Evolutionary conservation across 2,888 invertebrate genomes (phyloP), one percentile per base, ranked within the genome.

Genomic region (Pheosia gnoma): DNA sequence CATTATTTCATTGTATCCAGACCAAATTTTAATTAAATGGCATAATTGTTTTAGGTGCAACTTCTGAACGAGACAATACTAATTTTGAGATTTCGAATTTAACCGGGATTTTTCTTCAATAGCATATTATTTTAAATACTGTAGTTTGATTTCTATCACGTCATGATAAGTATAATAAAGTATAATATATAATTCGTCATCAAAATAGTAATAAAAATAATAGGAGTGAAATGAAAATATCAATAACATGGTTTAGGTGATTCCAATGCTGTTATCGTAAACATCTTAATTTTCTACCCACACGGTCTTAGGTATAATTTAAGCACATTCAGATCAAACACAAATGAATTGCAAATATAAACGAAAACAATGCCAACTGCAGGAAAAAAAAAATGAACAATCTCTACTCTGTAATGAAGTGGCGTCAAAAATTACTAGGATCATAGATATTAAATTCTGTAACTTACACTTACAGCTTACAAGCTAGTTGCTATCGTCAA

Each of bases 401-500:
- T 61, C 61, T 69, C 69, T 71, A 69, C 63, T 71, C 69, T 67
- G 66, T 71, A 69, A 68, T 72, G 61, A 70, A 74, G 62, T 80
- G 75, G 77, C 74, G 80, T 80, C 80, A 70, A 71, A 79, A 79
- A 75, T 73, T 77, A 79, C 71, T 80, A 79, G 25, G 76, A 79
- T 72, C 73, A 59, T 75, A 80, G 77, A 75, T 67, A 78, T 67
- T 75, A 67, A 69, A 68, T 72, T 71, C 71, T 78, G 82, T 81
- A 80, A 81, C 84, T 87, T 90, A 90, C 77, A 82, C 77, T 85
- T 85, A 87, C 73, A 80, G 78, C 87, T 89, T 91, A 90, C 68
- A 81, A 70, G 80, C 90, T 90, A 90, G 74, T 75, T 68, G 78
- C 82, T 86, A 87, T 80, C 77, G 71, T 84, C 84, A 87, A 88